Percentiles rank a stretch among this genome's conserved stretches.
phyloP scores from a whole-genome alignment of 1,140 invertebrate species.

The Gerris buenoi region DNA sequence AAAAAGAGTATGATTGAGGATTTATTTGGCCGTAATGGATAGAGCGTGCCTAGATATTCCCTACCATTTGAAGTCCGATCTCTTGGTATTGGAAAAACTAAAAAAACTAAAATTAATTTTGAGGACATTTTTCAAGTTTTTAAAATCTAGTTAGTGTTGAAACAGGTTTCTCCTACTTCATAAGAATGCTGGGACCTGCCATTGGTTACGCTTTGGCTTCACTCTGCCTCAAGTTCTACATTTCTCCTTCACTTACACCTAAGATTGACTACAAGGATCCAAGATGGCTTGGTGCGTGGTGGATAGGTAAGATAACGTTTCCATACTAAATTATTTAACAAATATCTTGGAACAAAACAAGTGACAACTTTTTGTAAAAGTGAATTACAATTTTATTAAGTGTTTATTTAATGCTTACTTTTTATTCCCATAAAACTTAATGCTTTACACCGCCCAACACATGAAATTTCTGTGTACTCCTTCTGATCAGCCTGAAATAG shows the following conservation, averaged over 20 bases:
- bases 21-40: too few relatives aligned
- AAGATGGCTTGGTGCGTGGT: conserved; percentile 63
- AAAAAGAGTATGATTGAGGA: too few relatives aligned
- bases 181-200: conserved; percentile 53
- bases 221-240: conserved; percentile 49
- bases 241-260: conserved; percentile 48
- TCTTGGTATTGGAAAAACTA: too few relatives aligned
- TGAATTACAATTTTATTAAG: neutral
- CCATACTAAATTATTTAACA: conserved; percentile 7
- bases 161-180: conserved; percentile 47
- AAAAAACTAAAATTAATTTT: too few relatives aligned
- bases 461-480: too few relatives aligned
- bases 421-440: neutral
- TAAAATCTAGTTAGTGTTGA: neutral
- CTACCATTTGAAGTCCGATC: too few relatives aligned
- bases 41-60: too few relatives aligned
- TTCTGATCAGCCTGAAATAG: too few relatives aligned
- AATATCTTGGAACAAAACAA: conserved; percentile 4
- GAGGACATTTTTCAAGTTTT: too few relatives aligned
- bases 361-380: neutral
- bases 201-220: conserved; percentile 54
- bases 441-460: too few relatives aligned
- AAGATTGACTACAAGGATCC: conserved; percentile 51
- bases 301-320: conserved; percentile 39
- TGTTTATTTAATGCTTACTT: neutral